Evolutionary conservation across 2,888 invertebrate genomes (phyloP).

Genomic region (Macrophya alboannulata): DNA sequence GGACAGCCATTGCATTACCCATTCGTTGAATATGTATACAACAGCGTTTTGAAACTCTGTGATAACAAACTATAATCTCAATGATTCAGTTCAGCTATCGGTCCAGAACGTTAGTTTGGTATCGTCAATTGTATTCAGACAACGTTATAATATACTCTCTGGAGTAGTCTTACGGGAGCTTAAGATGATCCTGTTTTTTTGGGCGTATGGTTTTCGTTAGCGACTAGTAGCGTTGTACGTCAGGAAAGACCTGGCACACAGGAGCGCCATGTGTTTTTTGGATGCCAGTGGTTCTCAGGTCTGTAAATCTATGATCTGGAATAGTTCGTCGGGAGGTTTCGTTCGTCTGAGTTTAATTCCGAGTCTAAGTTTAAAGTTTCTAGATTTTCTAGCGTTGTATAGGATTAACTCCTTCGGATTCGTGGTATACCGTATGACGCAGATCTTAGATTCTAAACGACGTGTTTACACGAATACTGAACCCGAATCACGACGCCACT

Average conservation of each 20-base stretch:
- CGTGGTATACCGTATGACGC: background rate
- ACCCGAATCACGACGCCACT: background rate
- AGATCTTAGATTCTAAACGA: background rate
- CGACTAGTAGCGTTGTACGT: background rate
- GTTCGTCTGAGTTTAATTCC: background rate
- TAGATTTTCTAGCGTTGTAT: background rate
- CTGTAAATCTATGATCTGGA: background rate
- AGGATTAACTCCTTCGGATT: background rate
- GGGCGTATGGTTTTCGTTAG: constrained; percentile 55
- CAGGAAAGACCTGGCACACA: constrained; percentile 37
- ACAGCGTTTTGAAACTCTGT: background rate
- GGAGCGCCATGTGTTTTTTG: constrained; percentile 52
- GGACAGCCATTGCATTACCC: background rate
- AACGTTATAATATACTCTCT: background rate
- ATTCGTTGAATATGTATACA: background rate
- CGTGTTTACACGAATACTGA: constrained; percentile 21
- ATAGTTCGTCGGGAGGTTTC: background rate
- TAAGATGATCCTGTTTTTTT: constrained; percentile 49
- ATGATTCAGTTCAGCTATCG: constrained; percentile 11
- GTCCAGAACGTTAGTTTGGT: background rate
- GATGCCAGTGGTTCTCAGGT: constrained; percentile 45
- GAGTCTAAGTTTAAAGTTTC: background rate
- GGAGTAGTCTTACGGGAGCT: constrained; percentile 50
- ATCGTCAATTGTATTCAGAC: constrained; percentile 44
- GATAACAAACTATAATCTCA: constrained; percentile 13